Percentiles rank a stretch among this genome's conserved stretches.
These are phyloP conservation scores for Zosterops hypoxanthus DNA, from an alignment of 2,113 vertebrate species.

Conservation along the genomic window DNA sequence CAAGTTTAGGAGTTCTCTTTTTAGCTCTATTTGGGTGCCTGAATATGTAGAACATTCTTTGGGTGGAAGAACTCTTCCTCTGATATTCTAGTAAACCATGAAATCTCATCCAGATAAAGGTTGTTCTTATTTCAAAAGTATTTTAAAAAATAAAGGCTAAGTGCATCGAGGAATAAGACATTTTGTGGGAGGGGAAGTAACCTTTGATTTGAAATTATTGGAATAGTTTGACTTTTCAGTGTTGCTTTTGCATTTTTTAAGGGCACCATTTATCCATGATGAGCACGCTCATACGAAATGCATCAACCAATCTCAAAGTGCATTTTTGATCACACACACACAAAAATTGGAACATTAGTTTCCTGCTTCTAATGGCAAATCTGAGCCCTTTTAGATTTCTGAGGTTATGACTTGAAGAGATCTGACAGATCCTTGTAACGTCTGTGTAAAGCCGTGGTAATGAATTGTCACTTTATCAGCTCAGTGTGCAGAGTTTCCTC, in stretches of 20 bases:
- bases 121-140: not conserved
- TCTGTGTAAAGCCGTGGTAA: not conserved
- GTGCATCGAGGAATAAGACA: not conserved
- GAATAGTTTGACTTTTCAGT: not conserved
- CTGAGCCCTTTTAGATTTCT: not conserved
- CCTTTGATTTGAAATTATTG: not conserved
- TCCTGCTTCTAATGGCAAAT: not conserved
- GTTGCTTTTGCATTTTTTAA: not conserved
- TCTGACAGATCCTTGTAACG: not conserved
- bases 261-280: not conserved
- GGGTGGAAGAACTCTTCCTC: not conserved
- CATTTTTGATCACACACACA: not conserved
- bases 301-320: not conserved
- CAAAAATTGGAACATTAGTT: not conserved
- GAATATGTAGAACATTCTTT: not conserved
- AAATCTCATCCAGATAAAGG: not conserved
- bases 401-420: not conserved
- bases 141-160: not conserved
- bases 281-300: not conserved
- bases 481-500: not conserved
- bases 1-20: not conserved
- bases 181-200: not conserved
- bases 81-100: not conserved
- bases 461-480: not conserved
- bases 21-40: not conserved